Base-by-base conservation (phyloP, 2,888 invertebrate species). In the Heliconius erato region DNA sequence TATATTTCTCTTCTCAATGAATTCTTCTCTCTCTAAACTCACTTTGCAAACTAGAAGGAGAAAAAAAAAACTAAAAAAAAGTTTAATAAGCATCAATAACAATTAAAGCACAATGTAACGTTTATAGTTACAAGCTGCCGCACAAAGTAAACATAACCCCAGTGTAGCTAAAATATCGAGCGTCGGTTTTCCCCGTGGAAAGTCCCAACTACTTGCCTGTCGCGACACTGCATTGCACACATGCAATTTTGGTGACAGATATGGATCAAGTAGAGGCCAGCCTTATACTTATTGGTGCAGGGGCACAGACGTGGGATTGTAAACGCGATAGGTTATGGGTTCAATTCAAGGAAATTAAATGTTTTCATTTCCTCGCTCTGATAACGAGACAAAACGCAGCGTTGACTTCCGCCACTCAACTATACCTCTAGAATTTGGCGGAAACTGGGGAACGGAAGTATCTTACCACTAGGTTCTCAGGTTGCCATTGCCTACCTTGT, bases 121-220 rank as follows among this genome's bases (percentile, higher is more conserved):
- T 44, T 44, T 44, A 44, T 12, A 14, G 12, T 44, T 44, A 54
- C 54, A 19, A 19, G 19, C 19, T 54, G 54, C 19, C 80, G 74
- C 74, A 69, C 65, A 80, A 84, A 74, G 80, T 71, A 59, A 80
- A 74, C 74, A 82, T 80, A 79, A 82, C 76, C 67, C 44, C n/a
- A 65, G 40, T 78, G 12, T 9, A 11, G 44, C 54, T 67, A 19
- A 67, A 40, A 12, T 65, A 78, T 67, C 44, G 77, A 78, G 11
- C 63, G 40, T 16, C 11, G 77, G 77, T 6, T 65, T 78, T 78
- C 40, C 77, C 67, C 44, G 1, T 44, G 77, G 77, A 67, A 78
- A 78, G 28, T 67, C 67, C 67, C 67, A 44, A 11, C 67, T 1
- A 28, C n/a, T 74, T 32, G 59, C n/a, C 40, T 28, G 77, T 63